Evolutionary conservation across 2,888 invertebrate genomes (phyloP).

Genomic region (Augiades crinisus): DNA sequence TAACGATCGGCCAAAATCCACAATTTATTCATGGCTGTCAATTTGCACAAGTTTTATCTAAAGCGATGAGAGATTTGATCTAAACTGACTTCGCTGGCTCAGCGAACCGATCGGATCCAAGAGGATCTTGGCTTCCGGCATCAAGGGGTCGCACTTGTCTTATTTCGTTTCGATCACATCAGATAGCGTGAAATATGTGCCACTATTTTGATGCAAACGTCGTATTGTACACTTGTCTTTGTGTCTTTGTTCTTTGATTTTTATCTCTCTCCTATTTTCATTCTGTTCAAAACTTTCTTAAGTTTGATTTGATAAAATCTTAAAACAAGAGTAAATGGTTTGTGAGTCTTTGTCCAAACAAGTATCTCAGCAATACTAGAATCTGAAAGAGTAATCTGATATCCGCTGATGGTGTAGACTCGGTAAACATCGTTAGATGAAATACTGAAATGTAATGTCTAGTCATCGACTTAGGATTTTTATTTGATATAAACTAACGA

Average conservation of each 20-base stretch:
- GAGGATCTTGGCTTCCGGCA: conserved; percentile 8
- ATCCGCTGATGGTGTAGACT: too few relatives aligned
- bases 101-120: neutral
- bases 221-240: neutral
- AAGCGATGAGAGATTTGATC: conserved; percentile 18
- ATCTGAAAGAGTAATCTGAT: too few relatives aligned
- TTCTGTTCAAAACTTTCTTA: neutral
- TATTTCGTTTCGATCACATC: neutral
- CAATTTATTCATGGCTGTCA: conserved; percentile 10
- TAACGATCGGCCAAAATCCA: conserved; percentile 2
- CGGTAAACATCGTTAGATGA: too few relatives aligned
- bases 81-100: conserved; percentile 12
- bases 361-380: too few relatives aligned
- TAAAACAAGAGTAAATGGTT: neutral
- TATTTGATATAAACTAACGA: too few relatives aligned
- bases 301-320: neutral
- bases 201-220: conserved; percentile 14
- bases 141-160: conserved; percentile 6
- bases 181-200: conserved; percentile 17
- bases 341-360: too few relatives aligned
- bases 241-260: neutral
- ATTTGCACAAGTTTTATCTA: conserved; percentile 5
- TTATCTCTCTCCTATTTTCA: neutral
- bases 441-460: too few relatives aligned
- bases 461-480: too few relatives aligned